Evolutionary conservation across 1,140 invertebrate species (phyloP).

Genomic region (Cecropterus lyciades): DNA sequence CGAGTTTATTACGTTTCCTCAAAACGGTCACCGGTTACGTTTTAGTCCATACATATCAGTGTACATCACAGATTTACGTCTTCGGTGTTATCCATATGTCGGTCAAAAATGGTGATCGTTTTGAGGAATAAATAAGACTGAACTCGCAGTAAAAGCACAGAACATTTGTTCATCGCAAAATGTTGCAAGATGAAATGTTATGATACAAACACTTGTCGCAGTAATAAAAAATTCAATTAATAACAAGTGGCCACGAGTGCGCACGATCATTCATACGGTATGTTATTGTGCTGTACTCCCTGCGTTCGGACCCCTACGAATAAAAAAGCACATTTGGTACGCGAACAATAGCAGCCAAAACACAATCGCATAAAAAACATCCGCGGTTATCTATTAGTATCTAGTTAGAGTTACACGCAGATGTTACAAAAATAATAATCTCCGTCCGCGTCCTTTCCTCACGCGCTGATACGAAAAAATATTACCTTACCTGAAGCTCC

Average conservation of each 20-base stretch:
- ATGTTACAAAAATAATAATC: constrained; percentile 82
- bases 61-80: too few species aligned
- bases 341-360: constrained; percentile 78
- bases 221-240: constrained; percentile 75
- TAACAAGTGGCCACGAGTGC: constrained; percentile 76
- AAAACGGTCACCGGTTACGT: too few species aligned
- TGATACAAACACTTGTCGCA: constrained; percentile 44
- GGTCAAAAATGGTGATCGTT: too few species aligned
- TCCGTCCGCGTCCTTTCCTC: constrained; percentile 45
- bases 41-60: too few species aligned
- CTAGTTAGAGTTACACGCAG: constrained; percentile 82
- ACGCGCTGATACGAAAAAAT: constrained; percentile 57
- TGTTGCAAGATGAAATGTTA: constrained; percentile 20
- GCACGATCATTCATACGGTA: constrained; percentile 63
- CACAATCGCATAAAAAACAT: constrained; percentile 77
- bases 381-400: constrained; percentile 83
- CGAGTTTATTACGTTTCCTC: too few species aligned
- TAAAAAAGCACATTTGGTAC: constrained; percentile 75
- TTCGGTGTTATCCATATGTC: too few species aligned
- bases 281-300: constrained; percentile 43
- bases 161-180: constrained; percentile 1
- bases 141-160: background rate
- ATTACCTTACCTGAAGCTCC: constrained; percentile 66
- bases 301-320: constrained; percentile 62
- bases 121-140: too few species aligned